phyloP scores from a whole-genome alignment of 2,888 invertebrate species.

The Keiferia lycopersicella region DNA sequence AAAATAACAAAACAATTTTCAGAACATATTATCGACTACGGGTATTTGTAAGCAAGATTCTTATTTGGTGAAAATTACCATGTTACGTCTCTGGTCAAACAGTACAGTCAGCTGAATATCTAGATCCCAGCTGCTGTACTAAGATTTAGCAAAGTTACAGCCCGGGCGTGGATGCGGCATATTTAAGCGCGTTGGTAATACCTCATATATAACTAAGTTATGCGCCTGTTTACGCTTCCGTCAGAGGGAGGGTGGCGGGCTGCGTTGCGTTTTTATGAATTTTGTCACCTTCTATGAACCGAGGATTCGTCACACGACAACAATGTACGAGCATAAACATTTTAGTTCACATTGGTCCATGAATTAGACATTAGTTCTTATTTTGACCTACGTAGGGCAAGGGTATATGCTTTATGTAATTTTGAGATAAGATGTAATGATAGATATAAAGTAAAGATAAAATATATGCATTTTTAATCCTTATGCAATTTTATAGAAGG shows the following conservation, averaged over 20 bases:
- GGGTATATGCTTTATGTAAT: too few relatives aligned
- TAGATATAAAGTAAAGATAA: too few relatives aligned
- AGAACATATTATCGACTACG: too few relatives aligned
- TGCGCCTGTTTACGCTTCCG: slow-evolving; percentile 9
- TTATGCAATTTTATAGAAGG: too few relatives aligned
- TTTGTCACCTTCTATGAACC: background rate
- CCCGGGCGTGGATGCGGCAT: slow-evolving; percentile 30
- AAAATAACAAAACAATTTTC: too few relatives aligned
- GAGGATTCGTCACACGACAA: background rate
- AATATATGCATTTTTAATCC: too few relatives aligned
- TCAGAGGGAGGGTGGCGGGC: background rate
- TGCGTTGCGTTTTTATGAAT: slow-evolving; percentile 13
- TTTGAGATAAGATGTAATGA: too few relatives aligned
- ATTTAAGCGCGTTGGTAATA: slow-evolving; percentile 7
- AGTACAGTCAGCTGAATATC: background rate
- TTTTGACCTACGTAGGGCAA: too few relatives aligned
- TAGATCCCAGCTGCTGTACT: background rate
- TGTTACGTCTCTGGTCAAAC: background rate
- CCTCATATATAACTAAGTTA: slow-evolving; percentile 32
- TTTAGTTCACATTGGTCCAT: too few relatives aligned
- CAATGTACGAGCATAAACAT: background rate
- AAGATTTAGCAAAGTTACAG: slow-evolving; percentile 51
- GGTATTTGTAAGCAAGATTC: too few relatives aligned
- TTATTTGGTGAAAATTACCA: too few relatives aligned
- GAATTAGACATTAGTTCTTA: too few relatives aligned